phyloP scores from a whole-genome alignment of 2,113 vertebrate species.

The Thalassarche chlororhynchos region DNA sequence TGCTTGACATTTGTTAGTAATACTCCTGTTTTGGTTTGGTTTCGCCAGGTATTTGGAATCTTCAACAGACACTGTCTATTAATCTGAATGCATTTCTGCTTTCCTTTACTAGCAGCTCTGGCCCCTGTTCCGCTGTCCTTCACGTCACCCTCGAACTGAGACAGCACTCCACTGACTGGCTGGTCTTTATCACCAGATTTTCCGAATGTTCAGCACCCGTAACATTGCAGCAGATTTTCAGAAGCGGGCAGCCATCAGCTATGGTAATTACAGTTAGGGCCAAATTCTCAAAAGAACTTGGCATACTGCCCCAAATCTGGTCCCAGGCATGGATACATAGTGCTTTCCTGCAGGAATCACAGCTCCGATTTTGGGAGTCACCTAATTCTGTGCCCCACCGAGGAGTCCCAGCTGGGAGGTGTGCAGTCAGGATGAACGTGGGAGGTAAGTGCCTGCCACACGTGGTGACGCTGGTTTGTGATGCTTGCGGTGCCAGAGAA shows the following conservation, averaged over 20 bases:
- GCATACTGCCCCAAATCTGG: not conserved
- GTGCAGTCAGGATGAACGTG: not conserved
- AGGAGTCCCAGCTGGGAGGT: not conserved
- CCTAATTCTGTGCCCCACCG: not conserved
- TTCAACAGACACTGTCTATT: not conserved
- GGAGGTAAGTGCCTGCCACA: not conserved
- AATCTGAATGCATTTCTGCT: not conserved
- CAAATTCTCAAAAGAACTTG: not conserved
- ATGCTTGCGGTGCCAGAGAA: not conserved
- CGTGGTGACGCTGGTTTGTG: not conserved
- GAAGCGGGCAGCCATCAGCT: not conserved
- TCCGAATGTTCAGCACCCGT: not conserved
- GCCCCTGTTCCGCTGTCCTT: not conserved
- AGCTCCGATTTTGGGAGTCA: not conserved
- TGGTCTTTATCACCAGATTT: not conserved
- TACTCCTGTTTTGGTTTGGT: not conserved
- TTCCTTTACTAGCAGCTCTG: not conserved
- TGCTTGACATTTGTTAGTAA: not conserved
- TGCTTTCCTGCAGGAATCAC: not conserved
- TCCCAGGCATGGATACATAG: not conserved
- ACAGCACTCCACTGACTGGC: not conserved
- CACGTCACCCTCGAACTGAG: not conserved
- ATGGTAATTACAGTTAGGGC: not conserved
- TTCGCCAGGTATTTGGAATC: not conserved
- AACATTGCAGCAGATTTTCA: not conserved